Evolutionary conservation across 1,140 invertebrate species (phyloP), one percentile per base, ranked within the genome.

Genomic region (Atopsyche davidsoni): DNA sequence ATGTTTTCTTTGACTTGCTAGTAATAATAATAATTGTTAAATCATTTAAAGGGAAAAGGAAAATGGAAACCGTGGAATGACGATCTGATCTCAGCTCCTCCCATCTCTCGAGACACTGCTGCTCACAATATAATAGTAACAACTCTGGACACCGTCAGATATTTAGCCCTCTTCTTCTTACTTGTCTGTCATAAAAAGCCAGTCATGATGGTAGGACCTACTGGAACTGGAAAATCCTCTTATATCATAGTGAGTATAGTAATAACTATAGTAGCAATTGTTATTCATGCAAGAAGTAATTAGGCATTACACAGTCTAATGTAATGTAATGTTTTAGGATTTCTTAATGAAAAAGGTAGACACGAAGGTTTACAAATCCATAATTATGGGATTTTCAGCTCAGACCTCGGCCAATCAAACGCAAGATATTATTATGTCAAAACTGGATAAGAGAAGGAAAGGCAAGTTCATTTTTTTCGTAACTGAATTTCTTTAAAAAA

Each of bases 51-150:
- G 79, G 87, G 86, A 21, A 87, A 87, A 75, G 87, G 87, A 17
- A 87, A 87, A 64, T 96, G 93, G 94, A 88, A 88, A 59, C 75
- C 80, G 10, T 96, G 92, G 93, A 75, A 85, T 43, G 90, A 95
- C 57, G 89, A 92, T 52, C 75, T 96, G 2, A 72, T 81, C 13
- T 75, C 81, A 10, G 80, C 81, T 1, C 81, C 89, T 0, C 79
- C 89, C 0, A 92, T 96, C 52, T 85, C 92, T 2, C 77, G 90
- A 35, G 93, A 96, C 59, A 86, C 91, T 28, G 82, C 87, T 0
- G 91, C 93, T 3, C 93, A 96, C 72, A 89, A 96, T 74, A 96
- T 97, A 46, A 87, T 96, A 43, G 90, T 97, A 2, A 84, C 89
- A 4, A 97, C 92, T 0, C 75, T 89, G 11, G 92, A 96, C 67